Base-by-base conservation (phyloP, 2,113 vertebrate species). In the Eleginops maclovinus region DNA sequence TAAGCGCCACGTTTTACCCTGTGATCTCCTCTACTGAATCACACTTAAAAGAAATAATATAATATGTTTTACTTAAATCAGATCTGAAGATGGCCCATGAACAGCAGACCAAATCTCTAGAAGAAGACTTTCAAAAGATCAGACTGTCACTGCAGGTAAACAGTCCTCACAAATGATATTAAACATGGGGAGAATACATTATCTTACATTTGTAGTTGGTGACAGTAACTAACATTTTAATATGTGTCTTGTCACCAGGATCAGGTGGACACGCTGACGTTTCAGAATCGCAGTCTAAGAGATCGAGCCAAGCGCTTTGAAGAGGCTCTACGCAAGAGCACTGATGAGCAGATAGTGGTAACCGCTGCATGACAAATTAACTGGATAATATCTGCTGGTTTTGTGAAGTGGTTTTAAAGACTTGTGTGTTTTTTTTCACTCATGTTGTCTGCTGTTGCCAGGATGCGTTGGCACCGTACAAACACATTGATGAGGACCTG, bases 181-280 rank as follows among this genome's bases (percentile, higher is more conserved):
- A 36, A 36, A 36, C 15, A 12, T 36, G 5, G 31, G 31, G 31
- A 8, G 0, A 31, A 13, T 26, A 0, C 60, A 26, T 0, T 5
- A 12, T 65, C 41, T 36, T n/a, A n/a, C n/a, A n/a, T 44, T 36
- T 49, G 8, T 50, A 7, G 1, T 40, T 5, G 10, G 36, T 49
- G 36, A 28, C 6, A 31, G 6, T 11, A 8, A 36, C 14, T 55
- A 21, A 68, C 12, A 24, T 3, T 9, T 60, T 19, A 28, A 51
- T 65, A 3, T 66, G 3, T 26, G 2, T 82, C 0, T 4, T 56
- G 5, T 60, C 16, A 16, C 53, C 68, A 99, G 98, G 98, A 99
- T 93, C 96, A 99, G 90, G 97, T 99, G 88, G 97, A 99, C 94
- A 99, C 95, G 0, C 94, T 99, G 85, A 98, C 96, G 19, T 99